A percentile compares a stretch with the other conserved stretches of the same genome.
These are phyloP conservation scores for Sebastes baramenuke DNA, from an alignment of 2,797 vertebrate species.

Conservation along the genomic window DNA sequence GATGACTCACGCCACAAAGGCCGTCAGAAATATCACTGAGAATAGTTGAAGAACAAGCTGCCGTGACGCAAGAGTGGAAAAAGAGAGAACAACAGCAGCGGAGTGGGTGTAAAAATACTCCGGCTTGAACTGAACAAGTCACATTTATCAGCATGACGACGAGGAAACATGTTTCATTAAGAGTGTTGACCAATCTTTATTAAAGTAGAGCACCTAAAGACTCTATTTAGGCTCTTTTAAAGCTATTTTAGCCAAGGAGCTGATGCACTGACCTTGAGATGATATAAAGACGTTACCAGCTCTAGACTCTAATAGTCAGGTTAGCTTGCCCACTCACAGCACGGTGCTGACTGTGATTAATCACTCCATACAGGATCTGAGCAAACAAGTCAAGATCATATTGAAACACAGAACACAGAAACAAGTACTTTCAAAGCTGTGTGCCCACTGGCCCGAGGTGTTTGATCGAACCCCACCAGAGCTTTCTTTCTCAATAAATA, in stretches of 20 bases:
- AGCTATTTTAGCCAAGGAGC: not conserved
- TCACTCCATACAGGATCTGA: not conserved
- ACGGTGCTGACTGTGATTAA: not conserved
- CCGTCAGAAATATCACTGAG: slow-evolving; percentile 55
- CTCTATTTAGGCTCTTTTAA: not conserved
- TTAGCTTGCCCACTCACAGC: not conserved
- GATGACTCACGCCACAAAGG: slow-evolving; percentile 62
- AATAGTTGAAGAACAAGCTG: slow-evolving; percentile 41
- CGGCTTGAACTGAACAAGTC: slow-evolving; percentile 9
- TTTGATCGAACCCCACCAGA: not conserved
- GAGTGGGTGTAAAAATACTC: slow-evolving; percentile 53
- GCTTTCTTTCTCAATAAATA: not conserved
- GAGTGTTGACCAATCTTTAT: not conserved
- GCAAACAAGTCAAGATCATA: slow-evolving; percentile 1
- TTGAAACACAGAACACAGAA: not conserved
- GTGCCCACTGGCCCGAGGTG: not conserved
- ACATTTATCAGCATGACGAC: slow-evolving; percentile 10
- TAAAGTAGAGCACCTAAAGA: not conserved
- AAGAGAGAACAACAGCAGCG: slow-evolving; percentile 15
- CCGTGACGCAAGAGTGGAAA: slow-evolving; percentile 55
- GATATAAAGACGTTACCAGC: not conserved
- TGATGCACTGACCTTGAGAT: not conserved
- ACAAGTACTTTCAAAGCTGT: not conserved
- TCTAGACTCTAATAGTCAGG: not conserved
- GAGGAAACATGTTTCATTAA: slow-evolving; percentile 20